These are phyloP conservation scores for Halcyon badia DNA, from an alignment of 2,797 vertebrate genomes.

Conservation along the genomic window DNA sequence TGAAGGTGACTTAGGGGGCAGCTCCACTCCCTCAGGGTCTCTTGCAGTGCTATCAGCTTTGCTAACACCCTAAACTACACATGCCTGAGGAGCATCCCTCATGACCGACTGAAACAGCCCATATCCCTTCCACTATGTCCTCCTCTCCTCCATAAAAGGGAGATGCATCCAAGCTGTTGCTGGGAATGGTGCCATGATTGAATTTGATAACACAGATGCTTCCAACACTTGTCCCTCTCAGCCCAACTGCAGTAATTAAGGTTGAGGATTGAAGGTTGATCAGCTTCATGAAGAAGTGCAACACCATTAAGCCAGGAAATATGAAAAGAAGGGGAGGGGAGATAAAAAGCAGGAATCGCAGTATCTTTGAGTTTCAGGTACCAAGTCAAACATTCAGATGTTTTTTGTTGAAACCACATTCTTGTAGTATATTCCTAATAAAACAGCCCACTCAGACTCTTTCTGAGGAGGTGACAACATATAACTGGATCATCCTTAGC, in stretches of 20 bases:
- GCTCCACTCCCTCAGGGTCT: neutral
- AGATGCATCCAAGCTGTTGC: neutral
- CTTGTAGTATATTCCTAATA: neutral
- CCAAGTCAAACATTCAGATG: neutral
- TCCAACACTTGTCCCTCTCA: neutral
- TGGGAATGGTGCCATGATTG: neutral
- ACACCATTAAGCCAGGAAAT: neutral
- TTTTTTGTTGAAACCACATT: neutral
- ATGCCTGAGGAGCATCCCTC: neutral
- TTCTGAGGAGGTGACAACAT: neutral
- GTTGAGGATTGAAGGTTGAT: neutral
- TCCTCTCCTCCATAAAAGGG: neutral
- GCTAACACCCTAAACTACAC: neutral
- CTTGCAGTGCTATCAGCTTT: neutral
- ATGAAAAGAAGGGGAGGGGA: accelerated
- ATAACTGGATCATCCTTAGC: accelerated
- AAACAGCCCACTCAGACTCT: neutral
- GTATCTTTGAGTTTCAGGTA: neutral
- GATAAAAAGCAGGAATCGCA: neutral
- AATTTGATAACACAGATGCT: neutral
- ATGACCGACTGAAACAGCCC: accelerated
- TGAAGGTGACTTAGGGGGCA: neutral
- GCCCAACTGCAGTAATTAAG: neutral
- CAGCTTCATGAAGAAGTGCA: neutral
- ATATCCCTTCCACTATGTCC: neutral